Conservation (phyloP, 2,113 vertebrate species). For the Solenodon paradoxus region DNA sequence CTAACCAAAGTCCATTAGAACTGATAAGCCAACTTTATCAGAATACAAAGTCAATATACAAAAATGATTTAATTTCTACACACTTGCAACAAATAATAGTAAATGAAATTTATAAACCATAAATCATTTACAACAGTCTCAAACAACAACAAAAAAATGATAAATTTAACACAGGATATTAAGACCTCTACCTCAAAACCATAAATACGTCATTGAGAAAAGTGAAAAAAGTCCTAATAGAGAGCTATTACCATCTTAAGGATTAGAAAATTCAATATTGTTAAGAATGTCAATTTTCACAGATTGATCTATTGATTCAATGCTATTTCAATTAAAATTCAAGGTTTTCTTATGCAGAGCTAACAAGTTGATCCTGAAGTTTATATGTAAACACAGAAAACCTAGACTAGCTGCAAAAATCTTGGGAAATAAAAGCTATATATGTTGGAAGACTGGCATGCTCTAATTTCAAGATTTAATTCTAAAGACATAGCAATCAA, state of each 20-base stretch:
- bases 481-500: neutral
- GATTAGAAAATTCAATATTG: too few relatives aligned
- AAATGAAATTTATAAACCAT: slow-evolving; percentile 10
- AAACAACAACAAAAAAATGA: neutral
- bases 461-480: slow-evolving; percentile 3
- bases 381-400: neutral
- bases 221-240: neutral
- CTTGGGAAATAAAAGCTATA: neutral
- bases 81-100: neutral
- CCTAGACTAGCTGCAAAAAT: neutral
- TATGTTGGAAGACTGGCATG: neutral
- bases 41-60: neutral
- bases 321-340: neutral
- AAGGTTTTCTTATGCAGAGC: neutral
- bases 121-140: neutral
- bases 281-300: too few relatives aligned
- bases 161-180: neutral
- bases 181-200: neutral
- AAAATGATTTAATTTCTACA: neutral
- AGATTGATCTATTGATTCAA: too few relatives aligned
- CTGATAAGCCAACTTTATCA: neutral
- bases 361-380: neutral
- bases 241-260: neutral
- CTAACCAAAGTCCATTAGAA: neutral
- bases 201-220: neutral